Conservation (phyloP, 2,888 invertebrate species). For the Teinopalpus imperialis region DNA sequence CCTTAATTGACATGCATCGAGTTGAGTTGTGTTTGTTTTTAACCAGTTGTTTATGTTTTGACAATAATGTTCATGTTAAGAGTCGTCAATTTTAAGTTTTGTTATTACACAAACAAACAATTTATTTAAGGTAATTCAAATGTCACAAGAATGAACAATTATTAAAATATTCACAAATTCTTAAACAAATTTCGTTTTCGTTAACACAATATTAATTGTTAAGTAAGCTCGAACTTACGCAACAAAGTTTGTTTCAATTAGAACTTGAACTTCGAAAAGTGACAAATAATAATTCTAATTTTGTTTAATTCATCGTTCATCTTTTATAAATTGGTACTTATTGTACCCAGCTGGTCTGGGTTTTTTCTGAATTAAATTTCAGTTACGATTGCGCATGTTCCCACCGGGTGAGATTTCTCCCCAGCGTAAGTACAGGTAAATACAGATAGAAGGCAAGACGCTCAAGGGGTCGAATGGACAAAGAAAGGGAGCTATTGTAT, state of each 20-base stretch:
- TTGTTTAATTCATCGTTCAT: too few relatives aligned
- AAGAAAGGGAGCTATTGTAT: slow-evolving; percentile 72
- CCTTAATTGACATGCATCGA: not conserved
- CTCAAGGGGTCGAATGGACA: slow-evolving; percentile 66
- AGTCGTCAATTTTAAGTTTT: slow-evolving; percentile 26
- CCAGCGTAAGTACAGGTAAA: slow-evolving; percentile 69
- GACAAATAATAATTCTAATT: too few relatives aligned
- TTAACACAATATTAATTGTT: too few relatives aligned
- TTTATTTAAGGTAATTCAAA: too few relatives aligned
- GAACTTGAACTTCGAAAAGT: too few relatives aligned
- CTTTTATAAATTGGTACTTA: too few relatives aligned
- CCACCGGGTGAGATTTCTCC: slow-evolving; percentile 75
- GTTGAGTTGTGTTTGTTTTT: slow-evolving; percentile 8
- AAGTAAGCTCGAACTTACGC: too few relatives aligned
- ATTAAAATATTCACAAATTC: too few relatives aligned
- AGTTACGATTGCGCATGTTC: slow-evolving; percentile 67
- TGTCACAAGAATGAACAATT: too few relatives aligned
- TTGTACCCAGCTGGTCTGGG: slow-evolving; percentile 33
- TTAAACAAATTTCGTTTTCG: too few relatives aligned
- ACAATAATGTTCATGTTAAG: slow-evolving; percentile 29
- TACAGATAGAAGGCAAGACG: slow-evolving; percentile 72
- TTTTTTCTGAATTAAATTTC: slow-evolving; percentile 58
- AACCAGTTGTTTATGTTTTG: not conserved
- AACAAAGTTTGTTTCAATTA: too few relatives aligned
- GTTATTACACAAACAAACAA: not conserved